A percentile compares a stretch with the other conserved stretches of the same genome.
These are phyloP conservation scores for Drosophila quinaria DNA, from an alignment of 2,888 invertebrate genomes.

Conservation along the genomic window DNA sequence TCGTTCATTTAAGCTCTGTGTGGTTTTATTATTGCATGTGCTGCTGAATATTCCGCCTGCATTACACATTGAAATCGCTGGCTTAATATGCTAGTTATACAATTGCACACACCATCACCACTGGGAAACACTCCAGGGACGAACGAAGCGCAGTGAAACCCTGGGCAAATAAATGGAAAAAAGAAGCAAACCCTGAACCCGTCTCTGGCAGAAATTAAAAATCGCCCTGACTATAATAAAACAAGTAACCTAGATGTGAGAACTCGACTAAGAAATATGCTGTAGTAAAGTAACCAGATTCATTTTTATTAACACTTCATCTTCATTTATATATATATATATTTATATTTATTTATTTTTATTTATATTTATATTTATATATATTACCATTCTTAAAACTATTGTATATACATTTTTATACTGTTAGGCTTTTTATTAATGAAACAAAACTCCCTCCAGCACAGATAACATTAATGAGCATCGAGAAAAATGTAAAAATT, in stretches of 20 bases:
- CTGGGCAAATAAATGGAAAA: constrained; percentile 44
- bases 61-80: constrained; percentile 63
- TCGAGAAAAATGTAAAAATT: constrained; percentile 17
- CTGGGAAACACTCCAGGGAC: constrained; percentile 27
- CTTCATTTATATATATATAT: not conserved
- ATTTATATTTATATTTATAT: too few relatives aligned
- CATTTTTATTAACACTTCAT: not conserved
- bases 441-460: not conserved
- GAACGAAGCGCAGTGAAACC: constrained; percentile 27
- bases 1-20: not conserved
- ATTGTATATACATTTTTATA: not conserved
- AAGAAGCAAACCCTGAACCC: constrained; percentile 41
- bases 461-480: not conserved
- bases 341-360: too few relatives aligned
- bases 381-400: not conserved
- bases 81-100: constrained; percentile 75
- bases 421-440: too few relatives aligned
- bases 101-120: constrained; percentile 32
- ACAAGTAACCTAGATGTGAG: not conserved
- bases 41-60: constrained; percentile 36
- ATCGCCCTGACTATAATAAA: constrained; percentile 44
- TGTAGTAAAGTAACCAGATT: not conserved
- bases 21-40: constrained; percentile 45
- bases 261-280: not conserved
- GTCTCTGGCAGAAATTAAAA: constrained; percentile 47